A percentile compares a stretch with the other conserved stretches of the same genome.
phyloP scores from a whole-genome alignment of 2,888 invertebrate genomes.

The Lycia hirtaria region DNA sequence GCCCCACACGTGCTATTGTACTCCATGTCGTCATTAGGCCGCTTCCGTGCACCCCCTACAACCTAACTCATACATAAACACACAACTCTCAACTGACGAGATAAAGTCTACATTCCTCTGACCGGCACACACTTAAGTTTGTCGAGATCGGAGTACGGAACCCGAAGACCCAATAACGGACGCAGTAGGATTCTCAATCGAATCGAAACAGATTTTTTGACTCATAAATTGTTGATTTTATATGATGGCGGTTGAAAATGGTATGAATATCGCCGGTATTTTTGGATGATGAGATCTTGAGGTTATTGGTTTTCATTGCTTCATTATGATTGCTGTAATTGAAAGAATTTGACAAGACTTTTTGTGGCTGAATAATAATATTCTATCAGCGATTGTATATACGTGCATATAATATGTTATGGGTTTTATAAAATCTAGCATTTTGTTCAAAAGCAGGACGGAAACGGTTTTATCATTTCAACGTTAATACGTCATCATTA shows the following conservation, averaged over 20 bases:
- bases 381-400: too few relatives aligned
- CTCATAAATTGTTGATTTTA: slow-evolving; percentile 62
- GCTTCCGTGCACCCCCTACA: slow-evolving; percentile 69
- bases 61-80: slow-evolving; percentile 46
- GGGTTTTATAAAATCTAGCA: too few relatives aligned
- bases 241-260: slow-evolving; percentile 41
- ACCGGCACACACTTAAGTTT: slow-evolving; percentile 37
- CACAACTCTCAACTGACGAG: slow-evolving; percentile 50
- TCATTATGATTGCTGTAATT: slow-evolving; percentile 8
- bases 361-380: background rate
- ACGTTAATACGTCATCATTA: too few relatives aligned
- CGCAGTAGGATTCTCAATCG: slow-evolving; percentile 67
- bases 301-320: slow-evolving; percentile 23
- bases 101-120: slow-evolving; percentile 52
- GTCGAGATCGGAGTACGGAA: slow-evolving; percentile 52
- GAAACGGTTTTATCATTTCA: too few relatives aligned
- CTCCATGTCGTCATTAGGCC: slow-evolving; percentile 80
- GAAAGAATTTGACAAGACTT: background rate
- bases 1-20: slow-evolving; percentile 79
- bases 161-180: slow-evolving; percentile 68
- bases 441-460: too few relatives aligned
- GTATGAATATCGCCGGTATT: slow-evolving; percentile 38
- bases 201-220: slow-evolving; percentile 65
- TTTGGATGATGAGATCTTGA: slow-evolving; percentile 28
- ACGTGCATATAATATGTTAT: too few relatives aligned